Conservation (phyloP, 2,113 vertebrate species). For the Osmerus eperlanus region DNA sequence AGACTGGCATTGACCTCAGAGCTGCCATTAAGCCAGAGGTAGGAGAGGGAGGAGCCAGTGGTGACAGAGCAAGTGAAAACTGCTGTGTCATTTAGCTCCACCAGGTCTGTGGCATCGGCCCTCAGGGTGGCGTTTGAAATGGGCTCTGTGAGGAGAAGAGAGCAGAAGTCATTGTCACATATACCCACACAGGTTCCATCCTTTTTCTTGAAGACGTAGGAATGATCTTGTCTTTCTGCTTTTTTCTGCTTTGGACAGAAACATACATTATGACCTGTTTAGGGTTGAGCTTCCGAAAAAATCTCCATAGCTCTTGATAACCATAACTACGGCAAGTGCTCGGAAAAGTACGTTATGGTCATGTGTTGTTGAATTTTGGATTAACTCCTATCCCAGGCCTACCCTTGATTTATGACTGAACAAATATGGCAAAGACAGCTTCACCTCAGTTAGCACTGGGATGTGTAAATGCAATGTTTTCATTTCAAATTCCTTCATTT, state of each 20-base stretch:
- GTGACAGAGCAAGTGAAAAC: slow-evolving; percentile 54
- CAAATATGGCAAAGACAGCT: neutral
- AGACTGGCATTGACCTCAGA: slow-evolving; percentile 16
- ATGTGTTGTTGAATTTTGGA: too few species aligned
- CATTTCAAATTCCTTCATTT: neutral
- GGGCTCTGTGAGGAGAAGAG: slow-evolving; percentile 46
- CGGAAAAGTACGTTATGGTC: too few species aligned
- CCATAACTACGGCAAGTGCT: neutral
- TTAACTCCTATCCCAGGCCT: neutral
- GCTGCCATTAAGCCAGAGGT: slow-evolving; percentile 51
- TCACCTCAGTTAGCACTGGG: neutral
- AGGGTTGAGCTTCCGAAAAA: too few species aligned
- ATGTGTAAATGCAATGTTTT: neutral
- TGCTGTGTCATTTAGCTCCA: slow-evolving; percentile 66
- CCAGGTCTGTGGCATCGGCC: slow-evolving; percentile 41
- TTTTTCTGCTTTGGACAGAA: neutral
- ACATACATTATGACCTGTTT: too few species aligned
- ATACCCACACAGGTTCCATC: too few species aligned
- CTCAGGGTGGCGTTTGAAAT: slow-evolving; percentile 52
- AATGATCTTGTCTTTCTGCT: neutral
- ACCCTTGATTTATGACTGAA: neutral
- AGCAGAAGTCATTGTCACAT: neutral
- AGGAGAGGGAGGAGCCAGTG: slow-evolving; percentile 45
- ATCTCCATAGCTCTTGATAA: too few species aligned
- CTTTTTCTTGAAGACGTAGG: too few species aligned